Conservation (phyloP, 2,797 vertebrate species). For the Hemitrygon akajei region DNA sequence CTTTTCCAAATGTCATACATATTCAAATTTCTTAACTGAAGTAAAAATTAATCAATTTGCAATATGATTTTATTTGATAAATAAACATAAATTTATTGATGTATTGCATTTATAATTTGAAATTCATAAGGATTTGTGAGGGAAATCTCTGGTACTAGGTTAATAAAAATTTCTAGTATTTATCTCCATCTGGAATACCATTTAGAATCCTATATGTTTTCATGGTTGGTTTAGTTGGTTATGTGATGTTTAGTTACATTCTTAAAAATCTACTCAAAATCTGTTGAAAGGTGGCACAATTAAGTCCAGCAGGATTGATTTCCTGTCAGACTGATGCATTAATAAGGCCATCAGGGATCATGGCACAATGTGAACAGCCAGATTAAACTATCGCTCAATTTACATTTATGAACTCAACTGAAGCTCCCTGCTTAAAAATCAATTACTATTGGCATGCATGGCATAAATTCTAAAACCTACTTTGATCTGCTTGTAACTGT, state of each 20-base stretch:
- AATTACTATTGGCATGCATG: slow-evolving; percentile 35
- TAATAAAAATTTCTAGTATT: background rate
- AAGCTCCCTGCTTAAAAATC: slow-evolving; percentile 33
- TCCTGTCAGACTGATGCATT: slow-evolving; percentile 39
- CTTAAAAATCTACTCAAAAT: slow-evolving; percentile 29
- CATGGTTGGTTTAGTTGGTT: background rate
- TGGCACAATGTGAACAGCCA: slow-evolving; percentile 35
- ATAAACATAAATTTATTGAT: background rate
- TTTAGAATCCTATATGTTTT: background rate
- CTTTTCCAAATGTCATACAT: no score
- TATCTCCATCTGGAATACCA: slow-evolving; percentile 18
- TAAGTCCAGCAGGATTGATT: slow-evolving; percentile 39
- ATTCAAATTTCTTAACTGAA: background rate
- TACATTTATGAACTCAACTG: slow-evolving; percentile 38
- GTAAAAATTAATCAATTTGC: background rate
- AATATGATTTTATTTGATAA: background rate
- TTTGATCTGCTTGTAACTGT: slow-evolving; percentile 35
- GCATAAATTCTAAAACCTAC: slow-evolving; percentile 32
- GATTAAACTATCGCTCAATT: slow-evolving; percentile 38
- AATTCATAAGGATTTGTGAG: background rate
- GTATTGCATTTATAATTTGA: background rate
- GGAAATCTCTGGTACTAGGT: background rate
- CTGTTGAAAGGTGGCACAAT: slow-evolving; percentile 40
- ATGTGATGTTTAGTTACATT: slow-evolving; percentile 23
- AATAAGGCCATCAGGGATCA: slow-evolving; percentile 38